Conservation (phyloP, 2,888 invertebrate genomes). For the Drosophila neonasuta region DNA sequence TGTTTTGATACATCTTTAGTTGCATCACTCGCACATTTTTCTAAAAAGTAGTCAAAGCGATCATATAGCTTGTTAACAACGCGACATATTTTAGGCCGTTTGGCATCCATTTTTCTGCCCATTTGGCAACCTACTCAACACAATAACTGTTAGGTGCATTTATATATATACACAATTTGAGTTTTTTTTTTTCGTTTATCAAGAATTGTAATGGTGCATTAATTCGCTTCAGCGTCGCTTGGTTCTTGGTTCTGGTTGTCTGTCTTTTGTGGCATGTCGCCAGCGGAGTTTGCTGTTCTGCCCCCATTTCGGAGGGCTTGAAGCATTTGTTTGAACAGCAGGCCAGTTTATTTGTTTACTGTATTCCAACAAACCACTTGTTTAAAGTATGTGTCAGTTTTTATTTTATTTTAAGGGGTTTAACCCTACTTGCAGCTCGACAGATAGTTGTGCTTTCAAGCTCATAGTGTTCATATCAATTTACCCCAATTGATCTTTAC, state of each 20-base stretch:
- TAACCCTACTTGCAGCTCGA: conserved; percentile 7
- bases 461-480: conserved; percentile 22
- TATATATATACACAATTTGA: conserved; percentile 16
- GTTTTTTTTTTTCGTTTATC: conserved; percentile 46
- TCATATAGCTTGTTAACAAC: conserved; percentile 72
- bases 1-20: neutral
- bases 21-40: conserved; percentile 56
- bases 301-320: conserved; percentile 41
- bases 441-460: conserved; percentile 27
- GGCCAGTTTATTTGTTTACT: conserved; percentile 51
- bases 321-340: conserved; percentile 65
- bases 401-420: conserved; percentile 8
- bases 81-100: conserved; percentile 56
- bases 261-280: conserved; percentile 42
- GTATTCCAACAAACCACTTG: conserved; percentile 37
- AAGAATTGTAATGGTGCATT: conserved; percentile 67
- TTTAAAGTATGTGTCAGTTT: conserved; percentile 30
- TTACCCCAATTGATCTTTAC: conserved; percentile 10
- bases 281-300: conserved; percentile 25
- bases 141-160: conserved; percentile 8
- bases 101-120: conserved; percentile 38
- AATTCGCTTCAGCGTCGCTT: conserved; percentile 60
- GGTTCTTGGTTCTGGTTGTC: conserved; percentile 26
- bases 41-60: conserved; percentile 64
- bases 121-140: conserved; percentile 18